Evolutionary conservation across 2,888 invertebrate species (phyloP), one percentile per base, ranked within the genome.

Genomic region (Diaprepes abbreviatus): DNA sequence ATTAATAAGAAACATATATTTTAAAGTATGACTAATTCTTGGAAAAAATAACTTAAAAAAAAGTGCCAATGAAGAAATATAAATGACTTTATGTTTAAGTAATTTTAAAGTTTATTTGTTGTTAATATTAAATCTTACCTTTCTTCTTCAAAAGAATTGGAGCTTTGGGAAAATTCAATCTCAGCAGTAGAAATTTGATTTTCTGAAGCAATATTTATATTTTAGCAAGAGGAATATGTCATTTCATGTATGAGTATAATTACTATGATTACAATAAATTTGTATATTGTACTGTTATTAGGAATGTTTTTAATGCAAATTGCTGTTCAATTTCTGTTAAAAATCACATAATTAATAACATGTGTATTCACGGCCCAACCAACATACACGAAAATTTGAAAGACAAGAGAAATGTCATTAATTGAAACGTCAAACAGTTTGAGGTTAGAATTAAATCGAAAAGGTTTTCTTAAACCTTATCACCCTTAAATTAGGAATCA

Each of bases 321-420:
- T 55, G 14, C 12, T 31, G 31, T 9, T 16, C 21, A 50, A 63
- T 62, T 66, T 72, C 54, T 36, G 48, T 71, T 72, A 55, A 69
- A 66, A 74, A 74, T 72, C 71, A 74, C 74, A 74, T 74, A 72
- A 74, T 72, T 72, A 72, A 55, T 69, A 74, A 72, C 74, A 74
- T 74, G 68, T 74, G 74, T 71, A 60, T 35, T 50, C 45, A 68
- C 60, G 36, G 14, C 36, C 63, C 31, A 50, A 38, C 52, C 55
- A 43, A 63, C 63, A 66, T 58, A 36, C 60, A 45, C 33, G 12
- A 52, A 57, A 38, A 50, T 48, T 38, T 38, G 17, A 40, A 50
- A 19, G 43, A 57, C 21, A 57, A 16, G 21, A 38, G 40, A 50
- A 52, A 24, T 17, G 43, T 21, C 43, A 43, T 7, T 3, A 10